Evolutionary conservation across 2,888 invertebrate genomes (phyloP).

Genomic region (Dysmachus trigonus): DNA sequence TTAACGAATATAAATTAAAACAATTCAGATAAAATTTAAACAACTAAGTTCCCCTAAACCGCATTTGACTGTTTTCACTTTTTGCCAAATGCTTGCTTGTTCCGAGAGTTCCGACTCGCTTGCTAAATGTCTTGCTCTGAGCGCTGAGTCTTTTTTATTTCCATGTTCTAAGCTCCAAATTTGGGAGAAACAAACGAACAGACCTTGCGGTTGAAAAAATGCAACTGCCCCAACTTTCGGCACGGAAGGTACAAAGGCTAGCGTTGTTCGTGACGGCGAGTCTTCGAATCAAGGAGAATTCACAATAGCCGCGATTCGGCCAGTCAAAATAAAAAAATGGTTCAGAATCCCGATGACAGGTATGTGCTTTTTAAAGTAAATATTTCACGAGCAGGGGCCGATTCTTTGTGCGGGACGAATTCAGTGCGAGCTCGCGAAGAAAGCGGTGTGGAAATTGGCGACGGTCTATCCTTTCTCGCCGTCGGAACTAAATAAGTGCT

Average conservation of each 20-base stretch:
- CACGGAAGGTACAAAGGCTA: background rate
- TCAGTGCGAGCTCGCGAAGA: background rate
- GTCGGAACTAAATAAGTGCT: background rate
- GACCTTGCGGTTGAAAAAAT: no score
- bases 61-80: no score
- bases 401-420: background rate
- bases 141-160: no score
- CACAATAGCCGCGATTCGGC: background rate
- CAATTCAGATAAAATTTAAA: no score
- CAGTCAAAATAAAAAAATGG: slow-evolving; percentile 44
- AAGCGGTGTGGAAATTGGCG: background rate
- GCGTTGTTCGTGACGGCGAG: background rate
- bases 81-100: no score
- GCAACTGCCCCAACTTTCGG: background rate
- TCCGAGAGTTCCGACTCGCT: no score
- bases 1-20: no score
- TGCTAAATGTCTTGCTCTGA: no score
- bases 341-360: slow-evolving; percentile 48
- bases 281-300: background rate
- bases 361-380: slow-evolving; percentile 26
- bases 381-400: background rate
- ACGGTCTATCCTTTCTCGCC: background rate
- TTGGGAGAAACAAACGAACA: background rate
- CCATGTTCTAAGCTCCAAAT: no score
- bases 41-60: no score